A percentile compares a stretch with the other conserved stretches of the same genome.
phyloP scores from a whole-genome alignment of 2,888 invertebrate species.

The Lutraria lutraria region DNA sequence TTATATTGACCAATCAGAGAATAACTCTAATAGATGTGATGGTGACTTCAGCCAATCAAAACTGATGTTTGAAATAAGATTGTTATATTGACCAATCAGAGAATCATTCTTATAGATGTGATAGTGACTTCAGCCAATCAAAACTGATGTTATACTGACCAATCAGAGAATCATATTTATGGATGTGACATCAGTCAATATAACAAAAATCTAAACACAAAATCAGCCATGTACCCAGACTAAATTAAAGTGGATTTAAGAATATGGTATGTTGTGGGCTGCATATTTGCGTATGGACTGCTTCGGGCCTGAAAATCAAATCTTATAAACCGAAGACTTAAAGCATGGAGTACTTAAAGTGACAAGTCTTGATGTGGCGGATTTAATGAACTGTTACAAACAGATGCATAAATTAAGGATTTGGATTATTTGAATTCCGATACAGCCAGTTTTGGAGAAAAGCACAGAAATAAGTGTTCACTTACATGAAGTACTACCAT shows the following conservation, averaged over 20 bases:
- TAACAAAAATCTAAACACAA: neutral
- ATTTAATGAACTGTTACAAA: no score
- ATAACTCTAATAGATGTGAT: neutral
- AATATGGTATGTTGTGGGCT: no score
- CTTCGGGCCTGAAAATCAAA: no score
- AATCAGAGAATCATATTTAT: neutral
- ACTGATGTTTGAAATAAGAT: neutral
- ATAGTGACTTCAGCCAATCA: neutral
- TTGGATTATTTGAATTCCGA: no score
- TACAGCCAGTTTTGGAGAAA: no score
- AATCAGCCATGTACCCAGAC: no score
- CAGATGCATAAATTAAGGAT: no score
- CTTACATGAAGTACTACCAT: constrained; percentile 79
- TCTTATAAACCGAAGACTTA: no score
- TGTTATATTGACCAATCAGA: neutral
- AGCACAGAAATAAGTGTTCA: neutral
- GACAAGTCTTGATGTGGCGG: no score
- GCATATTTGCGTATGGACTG: no score
- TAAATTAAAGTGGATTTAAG: no score
- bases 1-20: neutral
- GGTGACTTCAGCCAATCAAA: neutral
- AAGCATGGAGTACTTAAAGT: no score
- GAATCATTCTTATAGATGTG: neutral
- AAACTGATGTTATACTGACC: neutral
- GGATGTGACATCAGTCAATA: neutral